Conservation (phyloP, 2,113 vertebrate species). For the Dermatemys mawii region DNA sequence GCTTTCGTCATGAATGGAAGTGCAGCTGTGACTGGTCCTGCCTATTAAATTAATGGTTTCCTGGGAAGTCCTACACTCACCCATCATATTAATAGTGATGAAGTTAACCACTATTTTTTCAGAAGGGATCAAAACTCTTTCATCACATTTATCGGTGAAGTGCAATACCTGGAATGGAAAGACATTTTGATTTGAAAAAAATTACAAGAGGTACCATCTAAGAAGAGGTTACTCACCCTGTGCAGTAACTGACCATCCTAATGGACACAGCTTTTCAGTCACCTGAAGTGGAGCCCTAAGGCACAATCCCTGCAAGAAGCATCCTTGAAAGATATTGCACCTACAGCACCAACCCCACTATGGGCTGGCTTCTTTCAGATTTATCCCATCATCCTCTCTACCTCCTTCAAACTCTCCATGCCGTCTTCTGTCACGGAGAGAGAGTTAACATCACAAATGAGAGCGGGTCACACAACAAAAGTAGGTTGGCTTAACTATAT, state of each 20-base stretch:
- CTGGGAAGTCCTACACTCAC: constrained; percentile 47
- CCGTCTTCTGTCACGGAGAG: fast-evolving
- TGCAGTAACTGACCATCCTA: too few relatives aligned
- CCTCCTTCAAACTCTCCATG: neutral
- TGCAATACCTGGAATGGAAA: constrained; percentile 73
- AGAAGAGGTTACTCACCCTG: too few relatives aligned
- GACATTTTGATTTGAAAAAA: constrained; percentile 41
- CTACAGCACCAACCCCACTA: neutral
- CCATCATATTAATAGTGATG: constrained; percentile 60
- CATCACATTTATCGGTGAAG: constrained; percentile 69
- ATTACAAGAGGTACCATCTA: neutral
- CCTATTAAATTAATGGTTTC: neutral
- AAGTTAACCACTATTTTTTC: constrained; percentile 74
- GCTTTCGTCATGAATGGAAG: neutral
- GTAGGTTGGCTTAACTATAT: neutral
- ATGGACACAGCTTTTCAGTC: too few relatives aligned
- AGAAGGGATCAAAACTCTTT: constrained; percentile 67
- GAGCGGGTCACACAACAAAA: neutral
- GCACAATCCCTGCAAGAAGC: neutral
- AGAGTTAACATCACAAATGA: neutral
- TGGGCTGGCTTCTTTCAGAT: neutral
- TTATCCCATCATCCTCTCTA: constrained; percentile 6
- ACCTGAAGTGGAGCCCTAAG: too few relatives aligned
- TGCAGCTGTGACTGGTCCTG: neutral
- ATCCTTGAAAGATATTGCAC: neutral